phyloP scores from a whole-genome alignment of 2,888 invertebrate species.

The Ecdyonurus torrentis region DNA sequence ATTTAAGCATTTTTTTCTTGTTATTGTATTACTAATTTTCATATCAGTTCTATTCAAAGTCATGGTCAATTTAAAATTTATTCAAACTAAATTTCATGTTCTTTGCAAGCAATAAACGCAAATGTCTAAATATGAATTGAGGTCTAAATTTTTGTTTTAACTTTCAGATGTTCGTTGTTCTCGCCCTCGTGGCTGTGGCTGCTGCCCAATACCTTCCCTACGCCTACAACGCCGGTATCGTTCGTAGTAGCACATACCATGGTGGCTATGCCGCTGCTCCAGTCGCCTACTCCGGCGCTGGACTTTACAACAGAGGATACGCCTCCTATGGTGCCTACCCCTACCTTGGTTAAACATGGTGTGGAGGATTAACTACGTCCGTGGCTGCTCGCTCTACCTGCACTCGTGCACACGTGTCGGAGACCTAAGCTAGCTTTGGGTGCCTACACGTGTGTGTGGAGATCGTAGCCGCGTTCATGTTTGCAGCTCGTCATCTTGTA shows the following conservation, averaged over 20 bases:
- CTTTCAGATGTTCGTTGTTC: neutral
- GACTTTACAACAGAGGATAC: neutral
- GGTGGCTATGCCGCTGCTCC: neutral
- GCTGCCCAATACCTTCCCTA: conserved; percentile 1
- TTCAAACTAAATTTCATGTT: neutral
- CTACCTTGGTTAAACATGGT: neutral
- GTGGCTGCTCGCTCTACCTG: no score
- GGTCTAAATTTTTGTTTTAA: no score
- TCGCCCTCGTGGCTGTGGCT: conserved; percentile 2
- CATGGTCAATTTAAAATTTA: no score
- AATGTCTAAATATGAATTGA: no score
- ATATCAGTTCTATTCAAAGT: neutral
- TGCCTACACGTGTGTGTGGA: no score
- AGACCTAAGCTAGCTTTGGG: neutral
- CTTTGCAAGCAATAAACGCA: neutral
- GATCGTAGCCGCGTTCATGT: no score
- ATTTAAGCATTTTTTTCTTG: neutral
- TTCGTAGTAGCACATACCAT: neutral
- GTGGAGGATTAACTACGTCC: no score
- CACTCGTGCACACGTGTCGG: no score
- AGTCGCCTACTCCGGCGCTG: neutral
- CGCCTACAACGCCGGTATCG: neutral
- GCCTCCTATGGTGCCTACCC: neutral
- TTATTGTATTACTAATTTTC: neutral
- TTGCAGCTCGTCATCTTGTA: no score